phyloP scores from a whole-genome alignment of 2,797 vertebrate genomes.

The Sphenopsis melanotis region DNA sequence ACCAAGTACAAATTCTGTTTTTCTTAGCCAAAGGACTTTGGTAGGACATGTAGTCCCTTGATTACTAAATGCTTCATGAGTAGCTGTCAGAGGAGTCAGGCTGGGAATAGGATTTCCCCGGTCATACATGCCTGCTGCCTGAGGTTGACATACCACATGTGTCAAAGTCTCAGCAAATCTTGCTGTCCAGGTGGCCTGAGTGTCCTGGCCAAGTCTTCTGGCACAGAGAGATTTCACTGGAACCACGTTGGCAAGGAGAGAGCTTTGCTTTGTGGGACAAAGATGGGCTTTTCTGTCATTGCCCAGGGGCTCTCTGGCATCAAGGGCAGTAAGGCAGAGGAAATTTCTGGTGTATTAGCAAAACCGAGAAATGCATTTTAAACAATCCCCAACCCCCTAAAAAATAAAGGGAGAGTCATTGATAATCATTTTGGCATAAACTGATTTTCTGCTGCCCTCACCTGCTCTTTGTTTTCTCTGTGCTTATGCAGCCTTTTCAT shows the following conservation, averaged over 20 bases:
- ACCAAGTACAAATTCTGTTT: background rate
- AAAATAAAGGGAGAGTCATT: background rate
- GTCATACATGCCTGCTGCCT: background rate
- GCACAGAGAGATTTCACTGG: background rate
- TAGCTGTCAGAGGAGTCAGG: background rate
- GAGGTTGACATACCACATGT: fast-evolving
- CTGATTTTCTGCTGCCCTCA: background rate
- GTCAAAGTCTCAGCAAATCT: background rate
- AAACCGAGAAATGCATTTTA: background rate
- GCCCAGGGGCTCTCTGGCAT: background rate
- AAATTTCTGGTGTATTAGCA: background rate
- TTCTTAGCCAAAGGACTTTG: constrained; percentile 6
- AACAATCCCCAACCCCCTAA: background rate
- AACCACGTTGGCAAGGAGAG: background rate
- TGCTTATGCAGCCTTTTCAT: background rate
- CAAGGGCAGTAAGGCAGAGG: background rate
- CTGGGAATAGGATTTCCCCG: background rate
- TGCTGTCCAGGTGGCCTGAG: background rate
- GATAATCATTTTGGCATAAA: background rate
- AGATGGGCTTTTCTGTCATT: background rate
- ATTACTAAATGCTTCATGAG: background rate
- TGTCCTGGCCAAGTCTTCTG: background rate
- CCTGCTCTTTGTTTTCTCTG: background rate
- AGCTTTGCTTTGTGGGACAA: background rate
- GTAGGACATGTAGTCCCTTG: background rate